phyloP scores from a whole-genome alignment of 2,113 vertebrate genomes.

The Camelus dromedarius region DNA sequence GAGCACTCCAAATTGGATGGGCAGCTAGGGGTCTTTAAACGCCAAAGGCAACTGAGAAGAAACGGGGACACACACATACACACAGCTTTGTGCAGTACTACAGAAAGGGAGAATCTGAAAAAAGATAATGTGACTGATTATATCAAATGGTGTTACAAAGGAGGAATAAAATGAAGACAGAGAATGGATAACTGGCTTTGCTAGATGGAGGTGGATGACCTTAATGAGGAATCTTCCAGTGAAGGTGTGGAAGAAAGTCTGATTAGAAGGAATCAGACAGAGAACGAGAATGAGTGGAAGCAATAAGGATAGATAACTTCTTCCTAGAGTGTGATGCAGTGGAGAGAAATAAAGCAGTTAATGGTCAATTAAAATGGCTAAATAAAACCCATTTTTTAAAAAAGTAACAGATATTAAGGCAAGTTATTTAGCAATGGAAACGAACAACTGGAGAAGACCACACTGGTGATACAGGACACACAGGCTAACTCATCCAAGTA shows the following conservation, averaged over 20 bases:
- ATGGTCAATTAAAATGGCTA: constrained; percentile 11
- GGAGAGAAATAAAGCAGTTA: constrained; percentile 2
- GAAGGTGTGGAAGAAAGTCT: neutral
- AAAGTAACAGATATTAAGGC: neutral
- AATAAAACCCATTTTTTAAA: constrained; percentile 17
- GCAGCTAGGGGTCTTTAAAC: neutral
- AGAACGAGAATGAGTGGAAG: constrained; percentile 6
- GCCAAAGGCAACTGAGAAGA: neutral
- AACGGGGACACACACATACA: neutral
- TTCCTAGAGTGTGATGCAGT: neutral
- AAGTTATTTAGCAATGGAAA: neutral
- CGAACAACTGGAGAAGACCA: neutral
- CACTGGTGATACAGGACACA: neutral
- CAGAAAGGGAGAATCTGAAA: neutral
- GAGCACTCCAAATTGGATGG: neutral
- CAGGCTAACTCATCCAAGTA: neutral
- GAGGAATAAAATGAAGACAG: neutral
- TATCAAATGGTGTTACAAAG: neutral
- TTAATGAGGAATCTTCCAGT: constrained; percentile 26
- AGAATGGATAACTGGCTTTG: neutral
- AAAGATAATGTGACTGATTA: neutral
- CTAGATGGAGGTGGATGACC: neutral
- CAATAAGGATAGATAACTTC: neutral
- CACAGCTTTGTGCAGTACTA: neutral
- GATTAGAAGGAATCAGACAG: neutral